A percentile compares a stretch with the other conserved stretches of the same genome.
Evolutionary conservation across 2,113 vertebrate genomes (phyloP).

Genomic region (Scatophagus argus): DNA sequence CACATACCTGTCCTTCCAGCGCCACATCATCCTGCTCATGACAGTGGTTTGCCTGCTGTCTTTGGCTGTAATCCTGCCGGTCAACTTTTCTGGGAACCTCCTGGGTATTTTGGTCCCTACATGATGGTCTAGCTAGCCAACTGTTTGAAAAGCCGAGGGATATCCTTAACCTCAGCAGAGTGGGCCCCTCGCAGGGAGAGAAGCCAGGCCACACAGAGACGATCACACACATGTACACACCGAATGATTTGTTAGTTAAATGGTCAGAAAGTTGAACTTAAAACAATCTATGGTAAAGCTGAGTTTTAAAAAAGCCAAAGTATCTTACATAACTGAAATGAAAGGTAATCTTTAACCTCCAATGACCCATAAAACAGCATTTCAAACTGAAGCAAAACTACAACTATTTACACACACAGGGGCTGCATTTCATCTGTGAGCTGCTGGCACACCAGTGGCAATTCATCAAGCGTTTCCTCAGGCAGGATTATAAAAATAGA

Average conservation of each 20-base stretch:
- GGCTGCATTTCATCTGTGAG: slow-evolving; percentile 31
- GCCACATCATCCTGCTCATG: slow-evolving; percentile 92
- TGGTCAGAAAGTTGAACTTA: neutral
- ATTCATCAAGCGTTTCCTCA: slow-evolving; percentile 32
- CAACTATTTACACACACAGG: slow-evolving; percentile 13
- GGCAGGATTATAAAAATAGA: slow-evolving; percentile 54
- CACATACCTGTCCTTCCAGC: slow-evolving; percentile 97
- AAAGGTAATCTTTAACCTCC: slow-evolving; percentile 14
- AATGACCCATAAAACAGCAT: slow-evolving; percentile 8
- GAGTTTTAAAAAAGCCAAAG: neutral
- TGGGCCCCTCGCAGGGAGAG: slow-evolving; percentile 29
- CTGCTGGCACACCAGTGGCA: slow-evolving; percentile 44
- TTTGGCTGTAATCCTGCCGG: slow-evolving; percentile 91
- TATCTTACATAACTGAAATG: neutral
- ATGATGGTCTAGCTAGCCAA: slow-evolving; percentile 26
- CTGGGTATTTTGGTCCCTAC: slow-evolving; percentile 86
- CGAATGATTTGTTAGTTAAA: slow-evolving; percentile 15
- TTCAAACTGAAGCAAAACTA: slow-evolving; percentile 17
- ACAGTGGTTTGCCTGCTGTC: slow-evolving; percentile 92
- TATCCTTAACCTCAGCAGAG: slow-evolving; percentile 53
- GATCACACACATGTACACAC: slow-evolving; percentile 24
- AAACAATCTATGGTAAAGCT: slow-evolving; percentile 7
- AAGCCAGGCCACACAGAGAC: slow-evolving; percentile 66
- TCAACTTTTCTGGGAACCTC: slow-evolving; percentile 94
- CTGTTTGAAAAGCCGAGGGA: slow-evolving; percentile 51